These are phyloP conservation scores for Empis livida DNA, from an alignment of 2,888 invertebrate species.

Conservation along the genomic window DNA sequence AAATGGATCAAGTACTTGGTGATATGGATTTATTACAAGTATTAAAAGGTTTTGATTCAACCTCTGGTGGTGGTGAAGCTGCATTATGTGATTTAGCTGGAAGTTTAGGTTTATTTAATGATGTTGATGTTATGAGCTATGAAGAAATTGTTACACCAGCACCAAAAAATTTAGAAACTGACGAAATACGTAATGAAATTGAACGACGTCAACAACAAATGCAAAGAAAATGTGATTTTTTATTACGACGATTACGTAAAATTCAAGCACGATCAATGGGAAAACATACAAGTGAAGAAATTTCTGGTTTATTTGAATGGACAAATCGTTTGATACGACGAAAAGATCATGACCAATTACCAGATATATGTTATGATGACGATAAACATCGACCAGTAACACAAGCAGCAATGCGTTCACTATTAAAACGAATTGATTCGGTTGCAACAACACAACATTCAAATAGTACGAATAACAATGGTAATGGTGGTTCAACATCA, in stretches of 20 bases:
- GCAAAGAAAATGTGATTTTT: constrained; percentile 56
- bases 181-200: constrained; percentile 25
- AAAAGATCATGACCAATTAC: constrained; percentile 18
- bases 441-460: constrained; percentile 25
- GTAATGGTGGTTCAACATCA: constrained; percentile 15
- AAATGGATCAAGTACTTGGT: constrained; percentile 54
- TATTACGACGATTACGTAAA: constrained; percentile 60
- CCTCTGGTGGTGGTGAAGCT: constrained; percentile 20
- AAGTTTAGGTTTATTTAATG: constrained; percentile 19
- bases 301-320: constrained; percentile 60
- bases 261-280: constrained; percentile 63
- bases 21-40: constrained; percentile 62
- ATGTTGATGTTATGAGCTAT: constrained; percentile 16
- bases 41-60: constrained; percentile 55
- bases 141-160: constrained; percentile 11
- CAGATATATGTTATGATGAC: constrained; percentile 22
- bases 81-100: constrained; percentile 29
- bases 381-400: constrained; percentile 37
- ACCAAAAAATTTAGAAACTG: constrained; percentile 6
- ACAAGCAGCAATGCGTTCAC: constrained; percentile 41
- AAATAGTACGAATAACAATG: constrained; percentile 18
- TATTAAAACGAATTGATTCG: constrained; percentile 33
- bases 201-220: constrained; percentile 37
- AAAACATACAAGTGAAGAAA: constrained; percentile 65
- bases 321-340: constrained; percentile 41